Percentiles rank a stretch among this genome's conserved stretches.
Evolutionary conservation across 2,113 vertebrate genomes (phyloP).

Genomic region (Falcunculus frontatus): DNA sequence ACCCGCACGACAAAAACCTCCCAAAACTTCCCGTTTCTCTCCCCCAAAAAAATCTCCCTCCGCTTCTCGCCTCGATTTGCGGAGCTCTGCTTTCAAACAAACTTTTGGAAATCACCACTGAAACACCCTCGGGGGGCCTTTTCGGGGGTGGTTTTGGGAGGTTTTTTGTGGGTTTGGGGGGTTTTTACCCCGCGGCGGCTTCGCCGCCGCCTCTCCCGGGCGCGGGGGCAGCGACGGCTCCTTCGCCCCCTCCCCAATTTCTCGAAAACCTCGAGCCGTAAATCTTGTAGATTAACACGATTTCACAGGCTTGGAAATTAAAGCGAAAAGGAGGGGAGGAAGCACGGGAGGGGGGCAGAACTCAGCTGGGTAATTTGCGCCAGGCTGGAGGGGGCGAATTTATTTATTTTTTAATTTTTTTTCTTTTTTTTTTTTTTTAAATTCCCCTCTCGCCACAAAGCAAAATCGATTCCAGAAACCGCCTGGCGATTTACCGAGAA

Average conservation of each 20-base stretch:
- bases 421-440: too few species aligned
- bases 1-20: rapidly evolving
- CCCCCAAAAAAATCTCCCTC: rapidly evolving
- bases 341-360: not conserved
- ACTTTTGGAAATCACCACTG: not conserved
- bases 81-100: not conserved
- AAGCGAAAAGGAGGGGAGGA: not conserved
- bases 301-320: constrained; percentile 66
- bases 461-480: constrained; percentile 67
- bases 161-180: not conserved
- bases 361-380: constrained; percentile 62
- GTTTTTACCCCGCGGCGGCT: not conserved
- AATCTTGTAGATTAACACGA: constrained; percentile 70
- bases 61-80: rapidly evolving
- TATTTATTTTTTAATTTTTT: not conserved
- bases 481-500: constrained; percentile 75
- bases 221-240: not conserved
- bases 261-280: constrained; percentile 35
- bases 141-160: too few species aligned
- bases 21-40: not conserved
- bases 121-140: not conserved
- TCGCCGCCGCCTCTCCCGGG: not conserved
- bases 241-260: constrained; percentile 55
- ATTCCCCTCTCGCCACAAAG: not conserved
- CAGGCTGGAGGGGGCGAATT: not conserved